phyloP scores from a whole-genome alignment of 2,888 invertebrate species.

The Ischnus inquisitorius region DNA sequence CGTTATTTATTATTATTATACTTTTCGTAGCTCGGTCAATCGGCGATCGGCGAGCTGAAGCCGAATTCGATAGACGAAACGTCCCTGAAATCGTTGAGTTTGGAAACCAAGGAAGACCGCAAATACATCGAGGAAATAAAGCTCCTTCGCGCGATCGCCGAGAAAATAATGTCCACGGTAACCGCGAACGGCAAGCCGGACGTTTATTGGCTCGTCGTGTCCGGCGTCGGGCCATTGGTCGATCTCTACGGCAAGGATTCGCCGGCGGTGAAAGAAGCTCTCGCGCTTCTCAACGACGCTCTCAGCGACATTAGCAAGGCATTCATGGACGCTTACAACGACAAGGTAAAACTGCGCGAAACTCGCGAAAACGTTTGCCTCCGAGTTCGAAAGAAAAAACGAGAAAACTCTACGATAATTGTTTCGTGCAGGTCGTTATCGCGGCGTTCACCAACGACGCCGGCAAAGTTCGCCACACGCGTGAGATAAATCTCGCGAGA shows the following conservation, averaged over 20 bases:
- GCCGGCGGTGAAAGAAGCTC: conserved; percentile 89
- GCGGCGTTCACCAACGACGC: conserved; percentile 89
- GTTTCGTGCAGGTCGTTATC: conserved; percentile 86
- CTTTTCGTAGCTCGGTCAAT: conserved; percentile 81
- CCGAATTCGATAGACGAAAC: conserved; percentile 79
- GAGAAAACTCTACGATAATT: background rate
- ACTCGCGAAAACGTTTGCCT: conserved; percentile 65
- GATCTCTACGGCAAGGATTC: conserved; percentile 90
- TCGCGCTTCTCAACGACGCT: conserved; percentile 87
- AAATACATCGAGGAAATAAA: conserved; percentile 89
- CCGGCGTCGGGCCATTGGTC: conserved; percentile 88
- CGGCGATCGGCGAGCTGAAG: conserved; percentile 83
- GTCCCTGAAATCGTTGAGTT: conserved; percentile 76
- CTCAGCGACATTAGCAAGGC: conserved; percentile 80
- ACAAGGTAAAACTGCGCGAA: conserved; percentile 76
- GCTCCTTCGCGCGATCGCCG: conserved; percentile 87
- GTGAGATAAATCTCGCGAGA: conserved; percentile 73
- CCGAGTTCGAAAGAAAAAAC: background rate
- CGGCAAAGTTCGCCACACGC: conserved; percentile 85
- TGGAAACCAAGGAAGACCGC: conserved; percentile 87
- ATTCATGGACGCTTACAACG: conserved; percentile 83
- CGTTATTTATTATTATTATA: conserved; percentile 10
- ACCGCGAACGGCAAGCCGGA: conserved; percentile 88
- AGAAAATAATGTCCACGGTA: conserved; percentile 86
- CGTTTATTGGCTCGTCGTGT: conserved; percentile 89